phyloP scores from a whole-genome alignment of 2,888 invertebrate species.

The Tyria jacobaeae region DNA sequence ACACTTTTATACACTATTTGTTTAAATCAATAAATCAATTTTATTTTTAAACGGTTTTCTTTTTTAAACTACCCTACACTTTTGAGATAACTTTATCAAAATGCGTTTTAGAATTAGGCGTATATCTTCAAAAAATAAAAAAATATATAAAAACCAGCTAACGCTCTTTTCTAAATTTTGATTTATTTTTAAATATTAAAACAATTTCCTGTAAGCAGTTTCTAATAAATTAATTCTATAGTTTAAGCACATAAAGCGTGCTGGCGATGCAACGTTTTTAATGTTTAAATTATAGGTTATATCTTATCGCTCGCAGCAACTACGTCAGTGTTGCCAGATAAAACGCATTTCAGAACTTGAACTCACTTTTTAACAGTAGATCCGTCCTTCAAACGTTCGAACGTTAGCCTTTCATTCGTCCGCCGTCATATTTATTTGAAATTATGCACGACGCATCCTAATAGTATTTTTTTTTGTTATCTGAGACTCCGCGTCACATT shows the following conservation, averaged over 20 bases:
- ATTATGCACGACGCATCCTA: no score
- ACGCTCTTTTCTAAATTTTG: not conserved
- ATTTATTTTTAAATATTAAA: not conserved
- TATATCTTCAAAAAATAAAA: not conserved
- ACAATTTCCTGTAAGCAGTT: not conserved
- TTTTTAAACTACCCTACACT: slow-evolving; percentile 10
- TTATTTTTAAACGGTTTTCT: not conserved
- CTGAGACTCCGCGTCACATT: no score
- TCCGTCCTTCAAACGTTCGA: no score
- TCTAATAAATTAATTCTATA: slow-evolving; percentile 31
- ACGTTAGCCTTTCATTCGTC: no score
- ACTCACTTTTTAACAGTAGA: no score
- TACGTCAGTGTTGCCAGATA: no score
- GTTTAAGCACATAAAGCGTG: slow-evolving; percentile 49
- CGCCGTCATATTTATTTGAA: no score
- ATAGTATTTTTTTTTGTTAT: no score
- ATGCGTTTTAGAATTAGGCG: not conserved
- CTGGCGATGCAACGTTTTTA: slow-evolving; percentile 50
- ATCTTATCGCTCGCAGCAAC: no score
- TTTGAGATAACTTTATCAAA: not conserved
- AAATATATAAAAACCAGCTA: not conserved
- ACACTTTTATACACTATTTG: no score
- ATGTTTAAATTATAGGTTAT: slow-evolving; percentile 53
- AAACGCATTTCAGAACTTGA: no score
- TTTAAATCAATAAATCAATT: not conserved